Conservation (phyloP, 2,113 vertebrate species). For the Hylia prasina region DNA sequence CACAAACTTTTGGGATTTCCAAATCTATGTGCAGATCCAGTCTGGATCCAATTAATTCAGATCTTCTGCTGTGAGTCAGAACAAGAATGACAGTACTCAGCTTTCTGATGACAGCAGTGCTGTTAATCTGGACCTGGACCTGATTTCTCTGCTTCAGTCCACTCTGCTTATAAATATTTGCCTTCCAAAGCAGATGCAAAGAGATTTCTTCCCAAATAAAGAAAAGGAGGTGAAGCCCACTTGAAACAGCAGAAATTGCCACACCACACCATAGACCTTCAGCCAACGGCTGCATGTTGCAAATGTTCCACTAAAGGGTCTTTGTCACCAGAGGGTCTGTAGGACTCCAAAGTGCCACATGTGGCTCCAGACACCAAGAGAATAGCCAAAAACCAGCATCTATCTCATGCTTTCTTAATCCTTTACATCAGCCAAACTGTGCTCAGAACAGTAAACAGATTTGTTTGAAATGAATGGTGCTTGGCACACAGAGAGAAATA, state of each 20-base stretch:
- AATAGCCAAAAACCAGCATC: not conserved
- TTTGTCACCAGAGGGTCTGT: not conserved
- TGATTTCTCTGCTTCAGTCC: not conserved
- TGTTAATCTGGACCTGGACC: not conserved
- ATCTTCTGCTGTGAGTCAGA: not conserved
- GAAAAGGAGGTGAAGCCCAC: not conserved
- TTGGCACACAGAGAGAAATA: slow-evolving; percentile 8
- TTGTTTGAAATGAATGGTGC: not conserved
- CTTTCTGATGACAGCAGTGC: not conserved
- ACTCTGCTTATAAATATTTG: not conserved
- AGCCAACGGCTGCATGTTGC: not conserved
- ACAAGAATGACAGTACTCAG: not conserved
- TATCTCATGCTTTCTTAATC: not conserved
- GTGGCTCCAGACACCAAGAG: not conserved
- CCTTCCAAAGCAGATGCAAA: not conserved
- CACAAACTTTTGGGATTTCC: not conserved
- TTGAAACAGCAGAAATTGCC: not conserved
- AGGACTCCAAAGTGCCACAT: not conserved
- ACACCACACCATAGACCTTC: not conserved
- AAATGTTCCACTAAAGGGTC: not conserved
- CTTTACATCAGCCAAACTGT: not conserved
- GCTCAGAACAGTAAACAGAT: not conserved
- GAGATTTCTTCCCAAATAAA: not conserved
- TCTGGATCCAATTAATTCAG: not conserved
- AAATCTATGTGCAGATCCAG: not conserved